Percentiles rank a stretch among this genome's conserved stretches.
Conservation (phyloP, 2,888 invertebrate genomes). For the Carcina quercana region DNA sequence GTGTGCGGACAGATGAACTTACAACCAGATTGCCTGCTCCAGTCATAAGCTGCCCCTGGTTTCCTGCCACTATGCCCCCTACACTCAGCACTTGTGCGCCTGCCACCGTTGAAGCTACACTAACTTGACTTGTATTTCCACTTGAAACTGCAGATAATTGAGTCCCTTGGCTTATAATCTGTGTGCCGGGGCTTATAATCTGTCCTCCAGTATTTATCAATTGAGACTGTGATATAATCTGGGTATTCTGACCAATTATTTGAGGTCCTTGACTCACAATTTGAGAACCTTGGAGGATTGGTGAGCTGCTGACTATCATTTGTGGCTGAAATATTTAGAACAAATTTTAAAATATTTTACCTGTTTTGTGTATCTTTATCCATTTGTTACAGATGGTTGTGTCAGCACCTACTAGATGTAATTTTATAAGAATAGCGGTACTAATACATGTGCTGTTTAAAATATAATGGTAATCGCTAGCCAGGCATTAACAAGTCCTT, state of each 20-base stretch:
- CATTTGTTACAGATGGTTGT: too few species aligned
- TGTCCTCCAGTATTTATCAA: constrained; percentile 49
- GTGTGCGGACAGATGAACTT: constrained; percentile 53
- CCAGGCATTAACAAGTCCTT: too few species aligned
- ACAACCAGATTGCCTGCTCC: constrained; percentile 51
- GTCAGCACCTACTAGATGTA: too few species aligned
- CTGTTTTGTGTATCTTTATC: too few species aligned
- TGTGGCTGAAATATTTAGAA: constrained; percentile 64
- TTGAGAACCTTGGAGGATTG: constrained; percentile 58
- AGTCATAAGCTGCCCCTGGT: constrained; percentile 32
- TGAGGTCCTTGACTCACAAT: constrained; percentile 63
- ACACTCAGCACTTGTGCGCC: constrained; percentile 55
- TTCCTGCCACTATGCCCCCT: constrained; percentile 31
- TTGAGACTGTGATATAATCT: constrained; percentile 58
- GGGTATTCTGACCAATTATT: constrained; percentile 49
- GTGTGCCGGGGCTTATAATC: constrained; percentile 55
- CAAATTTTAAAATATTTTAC: too few species aligned
- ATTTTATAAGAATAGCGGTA: too few species aligned
- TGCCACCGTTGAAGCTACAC: constrained; percentile 39
- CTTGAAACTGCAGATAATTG: constrained; percentile 51
- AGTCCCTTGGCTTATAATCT: constrained; percentile 65
- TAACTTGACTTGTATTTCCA: constrained; percentile 35
- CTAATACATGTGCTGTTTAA: too few species aligned
- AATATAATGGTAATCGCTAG: too few species aligned
- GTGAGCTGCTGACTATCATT: constrained; percentile 60